Evolutionary conservation across 2,113 vertebrate genomes (phyloP).

Genomic region (Leucopsar rothschildi): DNA sequence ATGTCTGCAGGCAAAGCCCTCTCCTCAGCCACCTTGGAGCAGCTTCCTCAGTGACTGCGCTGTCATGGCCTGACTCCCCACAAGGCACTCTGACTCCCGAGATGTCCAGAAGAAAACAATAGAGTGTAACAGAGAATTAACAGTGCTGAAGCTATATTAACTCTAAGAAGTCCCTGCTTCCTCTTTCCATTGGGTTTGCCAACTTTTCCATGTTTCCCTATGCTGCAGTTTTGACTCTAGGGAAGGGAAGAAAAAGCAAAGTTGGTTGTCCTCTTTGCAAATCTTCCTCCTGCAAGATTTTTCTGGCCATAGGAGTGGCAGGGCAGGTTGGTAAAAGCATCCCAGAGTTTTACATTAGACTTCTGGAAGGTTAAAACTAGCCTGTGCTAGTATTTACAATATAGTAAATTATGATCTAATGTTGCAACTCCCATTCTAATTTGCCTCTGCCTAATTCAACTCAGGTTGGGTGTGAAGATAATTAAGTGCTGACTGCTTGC

Average conservation of each 20-base stretch:
- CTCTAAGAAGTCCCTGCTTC: background rate
- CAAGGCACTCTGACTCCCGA: background rate
- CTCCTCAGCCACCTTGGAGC: background rate
- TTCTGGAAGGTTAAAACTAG: background rate
- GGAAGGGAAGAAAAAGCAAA: background rate
- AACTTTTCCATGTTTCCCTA: background rate
- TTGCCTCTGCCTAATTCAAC: background rate
- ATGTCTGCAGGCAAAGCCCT: rapidly evolving
- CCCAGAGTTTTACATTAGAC: background rate
- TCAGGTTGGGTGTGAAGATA: background rate
- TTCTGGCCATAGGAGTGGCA: background rate
- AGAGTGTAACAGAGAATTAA: background rate
- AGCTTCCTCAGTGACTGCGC: background rate
- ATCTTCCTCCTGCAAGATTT: background rate
- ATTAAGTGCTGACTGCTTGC: background rate
- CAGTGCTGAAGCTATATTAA: background rate
- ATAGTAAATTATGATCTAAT: background rate
- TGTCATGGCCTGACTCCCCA: background rate
- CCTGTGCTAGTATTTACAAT: background rate
- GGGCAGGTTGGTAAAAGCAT: background rate
- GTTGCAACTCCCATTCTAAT: background rate
- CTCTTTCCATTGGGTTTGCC: background rate
- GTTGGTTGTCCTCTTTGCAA: background rate
- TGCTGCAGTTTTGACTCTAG: background rate
- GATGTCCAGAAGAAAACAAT: background rate